These are phyloP conservation scores for Epinephelus cyanopodus DNA, from an alignment of 2,113 vertebrate genomes.

Conservation along the genomic window DNA sequence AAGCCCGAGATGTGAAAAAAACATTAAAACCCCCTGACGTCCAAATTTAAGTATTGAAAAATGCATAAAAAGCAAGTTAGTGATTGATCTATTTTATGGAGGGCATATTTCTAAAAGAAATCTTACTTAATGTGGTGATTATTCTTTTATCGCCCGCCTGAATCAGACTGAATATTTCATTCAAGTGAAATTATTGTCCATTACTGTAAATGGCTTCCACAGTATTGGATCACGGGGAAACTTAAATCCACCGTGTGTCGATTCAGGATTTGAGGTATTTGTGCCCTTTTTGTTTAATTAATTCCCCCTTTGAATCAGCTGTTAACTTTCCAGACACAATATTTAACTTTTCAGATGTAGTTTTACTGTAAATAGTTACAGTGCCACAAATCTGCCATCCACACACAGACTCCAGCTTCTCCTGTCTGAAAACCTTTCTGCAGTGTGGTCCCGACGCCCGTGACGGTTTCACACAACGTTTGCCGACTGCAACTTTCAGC, in stretches of 20 bases:
- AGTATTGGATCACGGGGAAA: slow-evolving; percentile 17
- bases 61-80: slow-evolving; percentile 14
- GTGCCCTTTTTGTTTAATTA: slow-evolving; percentile 16
- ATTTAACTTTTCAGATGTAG: slow-evolving; percentile 55
- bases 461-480: slow-evolving; percentile 42
- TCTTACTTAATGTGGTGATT: slow-evolving; percentile 20
- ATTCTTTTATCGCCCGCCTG: slow-evolving; percentile 24
- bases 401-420: slow-evolving; percentile 25
- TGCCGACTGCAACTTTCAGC: slow-evolving; percentile 31
- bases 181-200: slow-evolving; percentile 10
- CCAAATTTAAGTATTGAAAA: slow-evolving; percentile 17
- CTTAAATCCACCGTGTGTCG: not conserved
- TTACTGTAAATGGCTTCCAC: slow-evolving; percentile 18
- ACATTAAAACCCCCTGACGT: not conserved
- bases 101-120: slow-evolving; percentile 9
- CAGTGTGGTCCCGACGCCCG: slow-evolving; percentile 15
- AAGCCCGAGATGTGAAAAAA: slow-evolving; percentile 11
- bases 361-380: slow-evolving; percentile 43
- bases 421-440: slow-evolving; percentile 4
- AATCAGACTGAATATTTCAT: slow-evolving; percentile 41
- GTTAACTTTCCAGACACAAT: slow-evolving; percentile 21
- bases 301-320: slow-evolving; percentile 15
- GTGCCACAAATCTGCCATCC: slow-evolving; percentile 9
- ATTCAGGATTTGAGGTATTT: slow-evolving; percentile 4
- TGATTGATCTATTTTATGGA: slow-evolving; percentile 36